phyloP scores from a whole-genome alignment of 2,797 vertebrate genomes.

The Sphaeramia orbicularis region DNA sequence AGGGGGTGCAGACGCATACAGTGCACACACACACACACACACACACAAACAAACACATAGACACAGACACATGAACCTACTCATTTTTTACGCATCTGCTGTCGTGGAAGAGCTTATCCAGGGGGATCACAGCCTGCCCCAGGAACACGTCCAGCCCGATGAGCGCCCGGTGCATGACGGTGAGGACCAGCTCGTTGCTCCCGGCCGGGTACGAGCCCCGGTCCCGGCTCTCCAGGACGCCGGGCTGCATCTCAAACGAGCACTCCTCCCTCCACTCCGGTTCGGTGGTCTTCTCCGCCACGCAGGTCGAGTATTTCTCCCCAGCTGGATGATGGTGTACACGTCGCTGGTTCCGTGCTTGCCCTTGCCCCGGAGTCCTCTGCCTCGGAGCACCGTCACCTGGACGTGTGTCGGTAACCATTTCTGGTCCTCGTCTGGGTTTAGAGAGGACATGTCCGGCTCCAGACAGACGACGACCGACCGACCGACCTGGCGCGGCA shows the following conservation, averaged over 20 bases:
- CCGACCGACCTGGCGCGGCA: constrained; percentile 39
- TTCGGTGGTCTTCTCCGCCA: constrained; percentile 89
- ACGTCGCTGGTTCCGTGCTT: constrained; percentile 93
- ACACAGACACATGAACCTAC: constrained; percentile 87
- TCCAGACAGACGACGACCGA: constrained; percentile 44
- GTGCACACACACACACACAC: neutral
- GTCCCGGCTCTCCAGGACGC: constrained; percentile 82
- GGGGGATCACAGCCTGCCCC: constrained; percentile 88
- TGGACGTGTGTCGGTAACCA: constrained; percentile 96
- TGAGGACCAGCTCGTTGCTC: constrained; percentile 87
- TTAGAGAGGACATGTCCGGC: constrained; percentile 83
- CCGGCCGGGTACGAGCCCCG: constrained; percentile 72
- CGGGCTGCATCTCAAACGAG: constrained; percentile 91
- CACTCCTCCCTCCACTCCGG: constrained; percentile 95
- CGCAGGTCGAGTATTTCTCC: constrained; percentile 93
- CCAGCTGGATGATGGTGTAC: constrained; percentile 94
- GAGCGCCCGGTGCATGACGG: constrained; percentile 94
- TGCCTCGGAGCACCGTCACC: constrained; percentile 92
- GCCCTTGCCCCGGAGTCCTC: constrained; percentile 92
- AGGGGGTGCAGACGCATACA: neutral
- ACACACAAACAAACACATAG: constrained; percentile 5
- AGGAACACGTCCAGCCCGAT: constrained; percentile 94
- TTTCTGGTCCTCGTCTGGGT: constrained; percentile 83
- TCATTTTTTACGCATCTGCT: constrained; percentile 86
- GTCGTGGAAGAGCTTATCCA: constrained; percentile 86